These are phyloP conservation scores for Tragulus kanchil DNA, from an alignment of 2,113 vertebrate species.

Conservation along the genomic window DNA sequence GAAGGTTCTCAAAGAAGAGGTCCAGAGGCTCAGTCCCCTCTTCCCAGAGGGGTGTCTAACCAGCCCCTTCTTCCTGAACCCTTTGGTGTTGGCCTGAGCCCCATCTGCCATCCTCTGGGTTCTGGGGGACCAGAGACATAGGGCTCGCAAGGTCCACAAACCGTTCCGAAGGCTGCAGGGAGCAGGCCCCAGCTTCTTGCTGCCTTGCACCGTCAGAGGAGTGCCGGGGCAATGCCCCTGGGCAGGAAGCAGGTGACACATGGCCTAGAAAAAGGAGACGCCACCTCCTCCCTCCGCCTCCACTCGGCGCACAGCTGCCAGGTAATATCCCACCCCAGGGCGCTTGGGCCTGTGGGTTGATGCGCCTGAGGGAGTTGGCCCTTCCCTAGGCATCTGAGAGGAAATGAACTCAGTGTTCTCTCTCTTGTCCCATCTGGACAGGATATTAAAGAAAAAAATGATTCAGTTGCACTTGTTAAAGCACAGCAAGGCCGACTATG, in stretches of 20 bases:
- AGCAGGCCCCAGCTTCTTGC: conserved; percentile 76
- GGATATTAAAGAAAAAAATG: background rate
- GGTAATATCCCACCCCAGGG: background rate
- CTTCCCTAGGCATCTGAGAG: background rate
- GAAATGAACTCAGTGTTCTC: background rate
- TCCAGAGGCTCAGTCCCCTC: background rate
- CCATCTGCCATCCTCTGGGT: conserved; percentile 72
- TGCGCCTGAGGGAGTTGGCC: background rate
- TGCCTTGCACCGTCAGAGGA: conserved; percentile 56
- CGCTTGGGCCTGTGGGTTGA: background rate
- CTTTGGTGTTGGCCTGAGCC: conserved; percentile 75
- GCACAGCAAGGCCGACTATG: background rate
- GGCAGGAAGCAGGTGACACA: conserved; percentile 75
- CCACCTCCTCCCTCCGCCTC: conserved; percentile 69
- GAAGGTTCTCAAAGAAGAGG: conserved; percentile 22
- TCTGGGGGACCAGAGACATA: conserved; percentile 68
- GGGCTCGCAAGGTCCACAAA: background rate
- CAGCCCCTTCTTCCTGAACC: conserved; percentile 79
- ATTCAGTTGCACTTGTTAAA: background rate
- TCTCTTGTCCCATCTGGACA: background rate
- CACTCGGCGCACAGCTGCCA: conserved; percentile 59
- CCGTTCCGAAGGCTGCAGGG: background rate
- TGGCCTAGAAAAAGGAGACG: conserved; percentile 78
- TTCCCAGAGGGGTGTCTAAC: conserved; percentile 65
- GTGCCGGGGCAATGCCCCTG: conserved; percentile 73